Base-by-base conservation (phyloP, 2,113 vertebrate species). In the Muntiacus muntjak region DNA sequence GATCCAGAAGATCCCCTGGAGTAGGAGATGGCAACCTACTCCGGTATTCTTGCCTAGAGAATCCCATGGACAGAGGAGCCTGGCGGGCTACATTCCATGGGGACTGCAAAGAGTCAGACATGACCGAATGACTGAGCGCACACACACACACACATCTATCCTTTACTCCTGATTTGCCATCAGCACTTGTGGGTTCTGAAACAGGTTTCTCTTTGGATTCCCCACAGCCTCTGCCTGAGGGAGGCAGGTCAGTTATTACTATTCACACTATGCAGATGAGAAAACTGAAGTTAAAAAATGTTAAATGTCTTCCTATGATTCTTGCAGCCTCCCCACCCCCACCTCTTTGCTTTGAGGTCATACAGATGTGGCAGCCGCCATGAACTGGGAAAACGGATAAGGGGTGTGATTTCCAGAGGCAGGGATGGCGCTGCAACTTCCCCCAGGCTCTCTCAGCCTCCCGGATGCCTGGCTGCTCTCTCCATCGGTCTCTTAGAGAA, bases 61-160 rank as follows among this genome's bases (percentile, higher is more conserved):
- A 76, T 76, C 40, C 71, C 71, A 43, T 26, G 36, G 71, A 43
- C 71, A 43, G 12, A 26, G 36, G 40, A 76, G 71, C 40, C 6
- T 40, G 19, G 67, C 0, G 2, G 67, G 5, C 67, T 43, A 43
- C 71, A 26, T 3, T 26, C 36, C 71, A 26, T 43, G 36, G 71
- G 36, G 71, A 50, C 36, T 43, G 40, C 40, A 26, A 43, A 43
- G 71, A 76, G 71, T 76, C 36, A 14, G 40, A 76, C 23, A 26
- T 9, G 12, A 25, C 40, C 1, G 1, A 43, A 23, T 26, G 36
- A 43, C 21, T 43, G 36, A 43, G 71, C 0, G 0, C 0, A 1
- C 67, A 14, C 40, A 26, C 40, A 26, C 40, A 26, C 71, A 40
- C 12, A 14, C 40, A 28, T 62, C 67, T 67, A 25, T 25, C 33